Evolutionary conservation across 2,113 vertebrate genomes (phyloP).

Genomic region (Bujurquina vittata): DNA sequence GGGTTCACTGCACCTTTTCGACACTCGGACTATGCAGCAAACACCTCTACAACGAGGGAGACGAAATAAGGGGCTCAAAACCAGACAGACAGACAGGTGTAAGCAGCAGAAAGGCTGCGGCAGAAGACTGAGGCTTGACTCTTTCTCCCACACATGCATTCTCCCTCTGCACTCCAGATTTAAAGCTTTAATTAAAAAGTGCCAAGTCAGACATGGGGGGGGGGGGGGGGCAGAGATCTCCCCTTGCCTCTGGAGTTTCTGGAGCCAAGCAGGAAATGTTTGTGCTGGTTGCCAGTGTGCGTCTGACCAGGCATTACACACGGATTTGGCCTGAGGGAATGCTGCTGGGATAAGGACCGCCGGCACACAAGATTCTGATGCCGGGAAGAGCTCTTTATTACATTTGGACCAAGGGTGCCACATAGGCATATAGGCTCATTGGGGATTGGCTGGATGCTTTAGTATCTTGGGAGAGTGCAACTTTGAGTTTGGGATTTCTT

Average conservation of each 20-base stretch:
- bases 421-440: slow-evolving; percentile 41
- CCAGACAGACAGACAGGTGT: slow-evolving; percentile 56
- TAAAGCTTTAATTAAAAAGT: slow-evolving; percentile 81
- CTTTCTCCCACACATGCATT: slow-evolving; percentile 43
- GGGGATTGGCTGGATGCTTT: slow-evolving; percentile 42
- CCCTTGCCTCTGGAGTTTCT: slow-evolving; percentile 73
- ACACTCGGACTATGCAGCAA: slow-evolving; percentile 15
- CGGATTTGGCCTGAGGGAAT: slow-evolving; percentile 81
- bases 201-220: slow-evolving; percentile 68
- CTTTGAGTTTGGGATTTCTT: slow-evolving; percentile 32
- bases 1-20: slow-evolving; percentile 71
- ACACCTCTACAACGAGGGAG: slow-evolving; percentile 26
- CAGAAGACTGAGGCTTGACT: slow-evolving; percentile 28
- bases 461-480: slow-evolving; percentile 22
- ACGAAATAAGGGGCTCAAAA: slow-evolving; percentile 10
- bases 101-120: slow-evolving; percentile 29
- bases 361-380: slow-evolving; percentile 58
- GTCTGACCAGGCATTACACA: slow-evolving; percentile 81
- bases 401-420: slow-evolving; percentile 54
- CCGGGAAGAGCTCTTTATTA: slow-evolving; percentile 74
- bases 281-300: slow-evolving; percentile 80
- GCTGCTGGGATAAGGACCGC: slow-evolving; percentile 65
- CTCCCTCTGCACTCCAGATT: slow-evolving; percentile 58
- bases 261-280: slow-evolving; percentile 83
- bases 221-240: slow-evolving; percentile 53